Evolutionary conservation across 2,797 vertebrate species (phyloP).

Genomic region (Dallia pectoralis): DNA sequence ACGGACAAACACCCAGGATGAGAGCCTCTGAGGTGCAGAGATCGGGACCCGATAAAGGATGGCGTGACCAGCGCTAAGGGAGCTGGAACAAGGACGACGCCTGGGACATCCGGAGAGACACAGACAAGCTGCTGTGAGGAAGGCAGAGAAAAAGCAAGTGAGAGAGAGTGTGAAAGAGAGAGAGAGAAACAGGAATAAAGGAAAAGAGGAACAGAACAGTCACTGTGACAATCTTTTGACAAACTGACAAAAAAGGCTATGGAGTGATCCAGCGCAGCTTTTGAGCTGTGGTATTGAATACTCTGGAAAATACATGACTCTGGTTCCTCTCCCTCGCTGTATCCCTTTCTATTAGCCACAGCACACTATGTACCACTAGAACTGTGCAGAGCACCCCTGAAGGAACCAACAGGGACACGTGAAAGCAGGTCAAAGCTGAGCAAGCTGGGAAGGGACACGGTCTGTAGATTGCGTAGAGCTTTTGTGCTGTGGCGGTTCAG

Average conservation of each 20-base stretch:
- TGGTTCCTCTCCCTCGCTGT: conserved; percentile 61
- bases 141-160: conserved; percentile 39
- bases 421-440: conserved; percentile 29
- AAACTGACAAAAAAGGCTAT: conserved; percentile 47
- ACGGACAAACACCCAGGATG: conserved; percentile 81
- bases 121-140: conserved; percentile 34
- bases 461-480: conserved; percentile 9
- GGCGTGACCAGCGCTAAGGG: conserved; percentile 23
- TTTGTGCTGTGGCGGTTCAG: conserved; percentile 24
- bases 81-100: conserved; percentile 38
- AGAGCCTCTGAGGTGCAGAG: conserved; percentile 80
- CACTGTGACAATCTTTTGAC: conserved; percentile 41
- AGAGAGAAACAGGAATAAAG: conserved; percentile 38
- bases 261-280: conserved; percentile 40
- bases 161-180: conserved; percentile 16
- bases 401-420: conserved; percentile 15
- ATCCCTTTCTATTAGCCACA: conserved; percentile 44
- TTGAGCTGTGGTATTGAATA: conserved; percentile 48
- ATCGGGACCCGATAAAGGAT: conserved; percentile 14
- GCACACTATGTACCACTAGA: conserved; percentile 8
- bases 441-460: conserved; percentile 20
- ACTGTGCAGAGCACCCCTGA: conserved; percentile 32
- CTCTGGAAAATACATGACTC: conserved; percentile 61
- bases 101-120: conserved; percentile 43
- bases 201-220: conserved; percentile 10